Conservation (phyloP, 1,140 invertebrate genomes). For the Ectropis grisescens region DNA sequence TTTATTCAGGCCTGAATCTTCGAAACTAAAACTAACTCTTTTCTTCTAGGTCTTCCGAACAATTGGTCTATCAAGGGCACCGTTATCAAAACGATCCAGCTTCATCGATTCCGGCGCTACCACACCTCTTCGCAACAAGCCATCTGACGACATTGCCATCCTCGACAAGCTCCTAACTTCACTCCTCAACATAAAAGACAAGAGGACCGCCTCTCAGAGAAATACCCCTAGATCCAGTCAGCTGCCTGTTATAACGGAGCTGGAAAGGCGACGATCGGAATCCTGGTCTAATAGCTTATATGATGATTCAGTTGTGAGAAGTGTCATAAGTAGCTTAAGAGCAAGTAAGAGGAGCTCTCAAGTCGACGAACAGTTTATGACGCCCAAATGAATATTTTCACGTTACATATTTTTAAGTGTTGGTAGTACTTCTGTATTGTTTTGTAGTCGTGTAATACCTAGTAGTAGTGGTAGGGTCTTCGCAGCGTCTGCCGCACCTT, state of each 20-base stretch:
- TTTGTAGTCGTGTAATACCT: too few species aligned
- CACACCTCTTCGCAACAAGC: constrained; percentile 17
- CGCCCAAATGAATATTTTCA: constrained; percentile 45
- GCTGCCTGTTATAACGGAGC: constrained; percentile 21
- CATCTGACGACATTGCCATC: constrained; percentile 45
- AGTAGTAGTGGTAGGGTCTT: too few species aligned
- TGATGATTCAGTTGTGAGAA: constrained; percentile 41
- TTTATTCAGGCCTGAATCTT: too few species aligned
- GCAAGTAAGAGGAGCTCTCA: constrained; percentile 32
- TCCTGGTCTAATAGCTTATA: constrained; percentile 51
- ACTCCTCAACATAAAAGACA: constrained; percentile 41
- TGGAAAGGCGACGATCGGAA: constrained; percentile 31
- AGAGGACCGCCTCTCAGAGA: constrained; percentile 38
- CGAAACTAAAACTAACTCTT: too few species aligned
- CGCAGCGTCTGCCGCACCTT: too few species aligned
- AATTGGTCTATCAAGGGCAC: too few species aligned
- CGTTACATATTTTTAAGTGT: too few species aligned
- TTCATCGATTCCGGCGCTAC: constrained; percentile 26
- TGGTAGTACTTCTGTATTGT: too few species aligned
- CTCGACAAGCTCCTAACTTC: constrained; percentile 60
- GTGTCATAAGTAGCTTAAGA: constrained; percentile 42
- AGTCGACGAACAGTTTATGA: constrained; percentile 45
- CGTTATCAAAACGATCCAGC: constrained; percentile 33
- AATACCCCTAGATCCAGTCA: constrained; percentile 40
- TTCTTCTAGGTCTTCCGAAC: constrained; percentile 40